Conservation (phyloP, 2,113 vertebrate species). For the Himantopus leucocephalus region DNA sequence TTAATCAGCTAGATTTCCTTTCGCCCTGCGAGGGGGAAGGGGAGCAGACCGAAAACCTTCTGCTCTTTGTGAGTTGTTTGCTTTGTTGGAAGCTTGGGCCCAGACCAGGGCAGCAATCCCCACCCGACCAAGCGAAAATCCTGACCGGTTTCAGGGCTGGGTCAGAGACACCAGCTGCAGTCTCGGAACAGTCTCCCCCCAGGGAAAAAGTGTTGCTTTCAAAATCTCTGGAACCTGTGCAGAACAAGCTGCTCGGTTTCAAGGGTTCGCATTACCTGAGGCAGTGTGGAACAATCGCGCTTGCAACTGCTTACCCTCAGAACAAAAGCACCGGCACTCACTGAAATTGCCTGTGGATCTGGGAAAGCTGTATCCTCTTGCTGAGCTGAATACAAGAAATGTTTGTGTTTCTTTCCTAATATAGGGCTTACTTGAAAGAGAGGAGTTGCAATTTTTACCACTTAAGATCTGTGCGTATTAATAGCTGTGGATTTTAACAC, state of each 20-base stretch:
- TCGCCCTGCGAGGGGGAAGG: background rate
- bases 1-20: background rate
- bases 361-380: background rate
- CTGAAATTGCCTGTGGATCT: background rate
- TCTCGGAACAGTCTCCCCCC: background rate
- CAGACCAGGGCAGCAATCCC: background rate
- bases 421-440: background rate
- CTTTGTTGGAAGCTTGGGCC: background rate
- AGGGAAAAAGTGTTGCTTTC: background rate
- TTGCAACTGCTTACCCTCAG: background rate
- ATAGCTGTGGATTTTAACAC: accelerated
- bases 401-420: background rate
- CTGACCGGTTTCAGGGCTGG: background rate
- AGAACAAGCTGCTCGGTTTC: background rate
- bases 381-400: background rate
- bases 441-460: background rate
- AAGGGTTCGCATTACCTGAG: background rate
- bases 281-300: background rate
- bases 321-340: background rate
- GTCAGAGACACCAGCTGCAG: background rate
- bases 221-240: background rate
- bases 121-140: background rate
- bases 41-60: background rate
- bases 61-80: background rate
- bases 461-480: accelerated